Evolutionary conservation across 1,140 invertebrate genomes (phyloP).

Genomic region (Sitodiplosis mosellana): DNA sequence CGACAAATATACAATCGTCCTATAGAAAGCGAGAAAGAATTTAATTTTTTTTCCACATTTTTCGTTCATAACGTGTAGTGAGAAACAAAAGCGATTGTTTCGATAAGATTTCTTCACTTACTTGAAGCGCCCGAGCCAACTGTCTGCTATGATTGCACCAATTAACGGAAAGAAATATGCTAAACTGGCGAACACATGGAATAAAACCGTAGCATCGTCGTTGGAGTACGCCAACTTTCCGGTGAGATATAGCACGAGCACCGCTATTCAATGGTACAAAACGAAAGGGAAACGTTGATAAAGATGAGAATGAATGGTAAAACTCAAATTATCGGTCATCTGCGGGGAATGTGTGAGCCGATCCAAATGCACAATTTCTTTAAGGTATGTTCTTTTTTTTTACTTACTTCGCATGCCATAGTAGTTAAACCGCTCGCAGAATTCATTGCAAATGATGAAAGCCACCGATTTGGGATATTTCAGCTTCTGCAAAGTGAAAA

Average conservation of each 20-base stretch:
- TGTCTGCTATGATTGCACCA: conserved; percentile 61
- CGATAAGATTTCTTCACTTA: conserved; percentile 8
- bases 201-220: conserved; percentile 45
- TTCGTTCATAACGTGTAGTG: no score
- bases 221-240: conserved; percentile 37
- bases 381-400: no score
- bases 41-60: background rate
- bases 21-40: conserved; percentile 15
- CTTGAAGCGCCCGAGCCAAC: conserved; percentile 50
- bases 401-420: conserved; percentile 54
- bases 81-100: background rate
- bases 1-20: conserved; percentile 58
- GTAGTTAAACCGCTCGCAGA: conserved; percentile 69
- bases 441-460: conserved; percentile 68
- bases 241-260: conserved; percentile 50
- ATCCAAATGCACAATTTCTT: background rate
- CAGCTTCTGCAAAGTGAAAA: background rate
- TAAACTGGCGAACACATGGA: conserved; percentile 53
- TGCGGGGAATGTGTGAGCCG: background rate
- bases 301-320: background rate
- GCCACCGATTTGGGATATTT: conserved; percentile 53
- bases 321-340: background rate
- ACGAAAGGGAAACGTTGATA: background rate
- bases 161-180: conserved; percentile 58
- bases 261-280: conserved; percentile 32